Percentiles rank a stretch among this genome's conserved stretches.
Evolutionary conservation across 1,140 invertebrate genomes (phyloP).

Genomic region (Triops longicaudatus): DNA sequence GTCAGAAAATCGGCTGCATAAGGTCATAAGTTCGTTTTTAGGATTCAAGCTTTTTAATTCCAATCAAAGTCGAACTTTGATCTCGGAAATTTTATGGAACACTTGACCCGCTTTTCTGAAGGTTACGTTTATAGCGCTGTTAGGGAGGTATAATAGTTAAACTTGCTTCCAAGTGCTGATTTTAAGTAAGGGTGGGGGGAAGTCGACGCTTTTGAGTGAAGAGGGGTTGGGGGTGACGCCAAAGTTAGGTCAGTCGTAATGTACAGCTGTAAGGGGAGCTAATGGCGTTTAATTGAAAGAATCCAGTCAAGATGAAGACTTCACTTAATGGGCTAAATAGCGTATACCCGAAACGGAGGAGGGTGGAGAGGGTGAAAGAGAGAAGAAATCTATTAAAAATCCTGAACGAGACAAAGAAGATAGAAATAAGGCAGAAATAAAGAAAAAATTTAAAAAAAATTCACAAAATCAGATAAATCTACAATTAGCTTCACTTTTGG

Average conservation of each 20-base stretch:
- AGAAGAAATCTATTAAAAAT: not conserved
- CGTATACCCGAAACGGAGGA: not conserved
- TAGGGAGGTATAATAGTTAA: no score
- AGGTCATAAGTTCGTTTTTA: no score
- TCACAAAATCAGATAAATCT: no score
- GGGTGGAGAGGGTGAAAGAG: not conserved
- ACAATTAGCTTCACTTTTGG: no score
- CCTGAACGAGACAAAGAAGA: not conserved
- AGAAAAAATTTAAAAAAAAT: no score
- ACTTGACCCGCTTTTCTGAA: not conserved
- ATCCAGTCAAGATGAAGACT: slow-evolving; percentile 4
- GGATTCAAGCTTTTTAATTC: not conserved
- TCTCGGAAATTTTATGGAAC: not conserved
- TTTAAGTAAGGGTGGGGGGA: not conserved
- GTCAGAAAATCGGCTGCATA: no score
- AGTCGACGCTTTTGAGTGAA: not conserved
- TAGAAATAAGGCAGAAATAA: no score
- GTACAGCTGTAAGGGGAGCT: not conserved
- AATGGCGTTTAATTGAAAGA: slow-evolving; percentile 12
- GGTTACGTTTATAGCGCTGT: not conserved
- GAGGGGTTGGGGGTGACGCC: not conserved
- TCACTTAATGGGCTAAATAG: slow-evolving; percentile 2
- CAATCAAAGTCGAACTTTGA: not conserved
- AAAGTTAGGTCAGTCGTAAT: not conserved
- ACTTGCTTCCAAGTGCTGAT: no score